Conservation (phyloP, 2,797 vertebrate species). For the Mionectes olivaceus region DNA sequence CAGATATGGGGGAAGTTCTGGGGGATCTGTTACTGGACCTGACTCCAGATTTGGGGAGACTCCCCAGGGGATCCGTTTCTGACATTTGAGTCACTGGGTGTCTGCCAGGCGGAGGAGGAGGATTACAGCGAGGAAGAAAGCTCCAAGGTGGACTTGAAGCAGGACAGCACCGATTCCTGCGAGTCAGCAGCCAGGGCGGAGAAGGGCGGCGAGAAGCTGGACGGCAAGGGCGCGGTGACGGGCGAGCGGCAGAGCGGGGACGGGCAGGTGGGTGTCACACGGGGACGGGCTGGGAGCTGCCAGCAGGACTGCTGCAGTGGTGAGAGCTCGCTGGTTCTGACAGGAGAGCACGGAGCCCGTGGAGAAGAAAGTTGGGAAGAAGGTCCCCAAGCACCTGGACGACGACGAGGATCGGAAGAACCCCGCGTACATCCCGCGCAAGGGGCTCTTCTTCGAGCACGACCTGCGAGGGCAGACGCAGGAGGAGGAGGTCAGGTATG, state of each 20-base stretch:
- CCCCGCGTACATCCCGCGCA: slow-evolving; percentile 95
- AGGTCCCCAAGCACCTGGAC: slow-evolving; percentile 90
- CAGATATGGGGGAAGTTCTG: background rate
- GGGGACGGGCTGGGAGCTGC: background rate
- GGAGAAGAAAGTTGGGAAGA: slow-evolving; percentile 87
- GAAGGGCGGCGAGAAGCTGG: slow-evolving; percentile 79
- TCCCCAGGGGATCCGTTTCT: background rate
- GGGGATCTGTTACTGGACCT: background rate
- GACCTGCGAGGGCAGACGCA: slow-evolving; percentile 94
- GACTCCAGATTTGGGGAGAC: background rate
- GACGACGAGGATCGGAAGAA: slow-evolving; percentile 97
- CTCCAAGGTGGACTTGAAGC: slow-evolving; percentile 78
- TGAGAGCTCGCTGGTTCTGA: slow-evolving; percentile 46
- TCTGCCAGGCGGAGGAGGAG: slow-evolving; percentile 84
- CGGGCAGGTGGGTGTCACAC: slow-evolving; percentile 86
- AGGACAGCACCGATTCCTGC: slow-evolving; percentile 79
- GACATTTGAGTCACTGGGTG: background rate
- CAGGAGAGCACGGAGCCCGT: slow-evolving; percentile 95
- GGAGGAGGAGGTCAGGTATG: slow-evolving; percentile 91
- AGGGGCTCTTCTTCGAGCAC: slow-evolving; percentile 97
- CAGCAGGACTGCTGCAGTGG: slow-evolving; percentile 61
- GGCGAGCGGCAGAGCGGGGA: slow-evolving; percentile 97
- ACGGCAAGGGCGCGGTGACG: slow-evolving; percentile 86
- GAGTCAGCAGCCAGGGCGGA: slow-evolving; percentile 73
- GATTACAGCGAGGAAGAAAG: slow-evolving; percentile 89